Percentiles rank a stretch among this genome's conserved stretches.
Conservation (phyloP, 2,113 vertebrate species). For the Lontra canadensis region DNA sequence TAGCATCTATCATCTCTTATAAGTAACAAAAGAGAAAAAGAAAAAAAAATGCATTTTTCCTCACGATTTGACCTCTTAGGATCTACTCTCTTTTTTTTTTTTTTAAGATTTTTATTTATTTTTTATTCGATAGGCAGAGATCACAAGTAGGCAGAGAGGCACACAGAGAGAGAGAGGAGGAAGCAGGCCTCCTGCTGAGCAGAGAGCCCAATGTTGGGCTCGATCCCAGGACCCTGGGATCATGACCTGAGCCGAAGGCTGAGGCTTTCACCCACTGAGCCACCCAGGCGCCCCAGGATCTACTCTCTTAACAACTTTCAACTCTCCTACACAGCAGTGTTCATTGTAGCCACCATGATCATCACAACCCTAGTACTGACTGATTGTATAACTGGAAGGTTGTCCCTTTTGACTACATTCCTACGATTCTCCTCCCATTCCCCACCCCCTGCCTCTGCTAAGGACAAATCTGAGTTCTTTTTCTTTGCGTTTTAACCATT, state of each 20-base stretch:
- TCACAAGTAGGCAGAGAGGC: too few relatives aligned
- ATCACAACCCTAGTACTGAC: neutral
- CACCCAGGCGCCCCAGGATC: too few relatives aligned
- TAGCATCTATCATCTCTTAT: neutral
- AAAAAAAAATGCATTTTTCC: neutral
- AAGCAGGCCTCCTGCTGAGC: too few relatives aligned
- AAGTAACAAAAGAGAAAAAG: neutral
- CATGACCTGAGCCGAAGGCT: too few relatives aligned
- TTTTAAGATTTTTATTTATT: too few relatives aligned
- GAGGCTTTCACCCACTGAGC: too few relatives aligned
- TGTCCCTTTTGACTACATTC: neutral
- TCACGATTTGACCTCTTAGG: neutral
- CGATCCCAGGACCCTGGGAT: too few relatives aligned
- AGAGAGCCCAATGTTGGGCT: too few relatives aligned
- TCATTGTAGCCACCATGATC: neutral
- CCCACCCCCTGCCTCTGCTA: fast-evolving
- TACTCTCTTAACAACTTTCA: neutral
- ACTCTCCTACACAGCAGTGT: neutral
- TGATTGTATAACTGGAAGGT: neutral
- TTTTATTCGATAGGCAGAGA: too few relatives aligned
- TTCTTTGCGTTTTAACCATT: neutral
- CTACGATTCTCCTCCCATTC: neutral
- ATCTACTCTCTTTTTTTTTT: neutral
- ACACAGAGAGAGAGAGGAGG: too few relatives aligned
- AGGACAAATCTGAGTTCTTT: neutral